Evolutionary conservation across 1,140 invertebrate genomes (phyloP).

Genomic region (Asbolus verrucosus): DNA sequence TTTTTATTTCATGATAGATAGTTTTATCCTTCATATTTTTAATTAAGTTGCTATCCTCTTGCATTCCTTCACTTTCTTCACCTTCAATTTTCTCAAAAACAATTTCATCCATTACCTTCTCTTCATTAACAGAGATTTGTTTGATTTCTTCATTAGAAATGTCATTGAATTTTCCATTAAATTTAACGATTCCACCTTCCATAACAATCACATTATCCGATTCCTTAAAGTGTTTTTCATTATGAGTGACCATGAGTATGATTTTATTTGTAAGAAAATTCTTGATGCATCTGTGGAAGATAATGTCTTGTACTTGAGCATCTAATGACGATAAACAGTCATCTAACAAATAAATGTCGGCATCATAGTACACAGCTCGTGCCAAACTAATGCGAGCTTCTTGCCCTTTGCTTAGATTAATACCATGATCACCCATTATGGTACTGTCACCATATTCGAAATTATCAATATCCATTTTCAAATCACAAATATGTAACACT

Average conservation of each 20-base stretch:
- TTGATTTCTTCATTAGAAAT: too few relatives aligned
- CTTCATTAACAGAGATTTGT: too few relatives aligned
- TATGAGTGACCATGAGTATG: conserved; percentile 82
- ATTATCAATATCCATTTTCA: conserved; percentile 77
- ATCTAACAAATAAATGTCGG: conserved; percentile 84
- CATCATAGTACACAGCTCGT: conserved; percentile 82
- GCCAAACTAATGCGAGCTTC: conserved; percentile 91
- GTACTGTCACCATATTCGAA: conserved; percentile 80
- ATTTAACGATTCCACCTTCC: conserved; percentile 67
- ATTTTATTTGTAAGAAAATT: conserved; percentile 79
- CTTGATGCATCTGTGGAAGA: conserved; percentile 80
- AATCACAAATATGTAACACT: conserved; percentile 72
- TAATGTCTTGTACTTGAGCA: conserved; percentile 80
- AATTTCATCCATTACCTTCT: too few relatives aligned
- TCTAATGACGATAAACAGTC: conserved; percentile 78
- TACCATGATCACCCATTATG: conserved; percentile 83
- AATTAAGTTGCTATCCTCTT: too few relatives aligned
- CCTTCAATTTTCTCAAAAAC: too few relatives aligned
- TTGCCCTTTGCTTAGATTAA: conserved; percentile 86
- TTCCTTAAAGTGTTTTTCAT: conserved; percentile 84
- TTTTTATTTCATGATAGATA: too few relatives aligned
- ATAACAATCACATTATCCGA: conserved; percentile 77
- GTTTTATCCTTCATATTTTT: too few relatives aligned
- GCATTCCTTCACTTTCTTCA: too few relatives aligned
- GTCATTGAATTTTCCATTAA: neutral